Conservation (phyloP, 2,113 vertebrate genomes). For the Antennarius striatus region DNA sequence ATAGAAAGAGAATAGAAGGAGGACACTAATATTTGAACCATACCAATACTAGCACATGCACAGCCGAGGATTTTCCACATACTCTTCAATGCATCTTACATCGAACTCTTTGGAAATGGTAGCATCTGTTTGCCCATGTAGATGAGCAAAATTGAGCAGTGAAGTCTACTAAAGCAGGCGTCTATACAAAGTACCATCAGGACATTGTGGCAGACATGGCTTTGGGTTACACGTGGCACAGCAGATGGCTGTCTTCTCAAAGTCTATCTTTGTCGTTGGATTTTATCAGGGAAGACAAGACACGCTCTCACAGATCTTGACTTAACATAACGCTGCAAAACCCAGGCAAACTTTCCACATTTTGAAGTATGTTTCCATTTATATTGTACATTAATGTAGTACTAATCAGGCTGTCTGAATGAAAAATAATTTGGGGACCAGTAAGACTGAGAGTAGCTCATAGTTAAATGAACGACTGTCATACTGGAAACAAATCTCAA, state of each 20-base stretch:
- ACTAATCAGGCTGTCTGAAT: slow-evolving; percentile 63
- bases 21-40: slow-evolving; percentile 25
- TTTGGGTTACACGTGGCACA: slow-evolving; percentile 60
- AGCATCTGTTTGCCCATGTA: slow-evolving; percentile 80
- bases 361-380: slow-evolving; percentile 33
- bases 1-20: not conserved
- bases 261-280: slow-evolving; percentile 65
- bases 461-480: slow-evolving; percentile 54
- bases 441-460: slow-evolving; percentile 47
- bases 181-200: slow-evolving; percentile 73
- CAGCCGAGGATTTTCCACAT: slow-evolving; percentile 51
- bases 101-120: slow-evolving; percentile 70
- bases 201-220: slow-evolving; percentile 62
- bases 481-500: slow-evolving; percentile 19
- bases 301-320: slow-evolving; percentile 50
- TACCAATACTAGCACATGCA: slow-evolving; percentile 43
- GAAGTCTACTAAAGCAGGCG: slow-evolving; percentile 71
- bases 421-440: slow-evolving; percentile 54
- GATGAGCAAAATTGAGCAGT: slow-evolving; percentile 71
- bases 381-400: slow-evolving; percentile 44
- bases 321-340: slow-evolving; percentile 52
- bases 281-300: slow-evolving; percentile 64
- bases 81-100: slow-evolving; percentile 69
- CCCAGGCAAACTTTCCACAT: slow-evolving; percentile 42
- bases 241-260: slow-evolving; percentile 78